phyloP scores from a whole-genome alignment of 2,113 vertebrate genomes.

The Sterna hirundo region DNA sequence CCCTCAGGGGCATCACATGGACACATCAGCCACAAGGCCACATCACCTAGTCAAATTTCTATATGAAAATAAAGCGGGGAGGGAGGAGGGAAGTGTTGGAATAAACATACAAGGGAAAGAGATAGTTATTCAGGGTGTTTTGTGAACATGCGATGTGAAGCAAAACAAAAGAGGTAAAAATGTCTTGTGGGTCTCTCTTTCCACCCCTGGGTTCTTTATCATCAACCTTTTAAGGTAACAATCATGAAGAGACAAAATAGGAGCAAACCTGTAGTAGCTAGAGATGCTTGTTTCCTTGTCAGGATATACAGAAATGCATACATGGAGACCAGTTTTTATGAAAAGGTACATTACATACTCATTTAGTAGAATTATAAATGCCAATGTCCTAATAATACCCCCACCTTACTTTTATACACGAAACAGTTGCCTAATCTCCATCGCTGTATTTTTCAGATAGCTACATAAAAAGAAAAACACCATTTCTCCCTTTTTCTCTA shows the following conservation, averaged over 20 bases:
- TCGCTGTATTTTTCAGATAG: conserved; percentile 29
- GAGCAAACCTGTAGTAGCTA: conserved; percentile 28
- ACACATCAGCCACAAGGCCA: not conserved
- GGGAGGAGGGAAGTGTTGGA: rapidly evolving
- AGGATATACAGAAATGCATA: conserved; percentile 30
- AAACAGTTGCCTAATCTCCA: not conserved
- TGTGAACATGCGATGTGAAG: not conserved
- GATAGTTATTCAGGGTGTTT: not conserved
- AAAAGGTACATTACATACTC: conserved; percentile 11
- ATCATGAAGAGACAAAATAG: not conserved
- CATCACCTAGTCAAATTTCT: not conserved
- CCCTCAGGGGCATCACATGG: not conserved
- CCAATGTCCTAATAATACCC: not conserved
- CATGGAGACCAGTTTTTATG: not conserved
- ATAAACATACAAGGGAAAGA: not conserved
- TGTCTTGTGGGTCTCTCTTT: not conserved
- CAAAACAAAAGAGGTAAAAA: not conserved
- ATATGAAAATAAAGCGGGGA: not conserved
- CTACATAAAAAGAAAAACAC: conserved; percentile 48
- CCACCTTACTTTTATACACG: not conserved
- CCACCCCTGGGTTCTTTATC: not conserved
- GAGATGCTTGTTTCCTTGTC: conserved; percentile 27
- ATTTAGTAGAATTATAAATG: conserved; percentile 39
- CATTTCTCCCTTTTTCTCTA: conserved; percentile 31
- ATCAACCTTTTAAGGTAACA: not conserved